A percentile compares a stretch with the other conserved stretches of the same genome.
These are phyloP conservation scores for Umimayanthus chanpuru DNA, from an alignment of 92 coral and sea anemone species.

Conservation along the genomic window DNA sequence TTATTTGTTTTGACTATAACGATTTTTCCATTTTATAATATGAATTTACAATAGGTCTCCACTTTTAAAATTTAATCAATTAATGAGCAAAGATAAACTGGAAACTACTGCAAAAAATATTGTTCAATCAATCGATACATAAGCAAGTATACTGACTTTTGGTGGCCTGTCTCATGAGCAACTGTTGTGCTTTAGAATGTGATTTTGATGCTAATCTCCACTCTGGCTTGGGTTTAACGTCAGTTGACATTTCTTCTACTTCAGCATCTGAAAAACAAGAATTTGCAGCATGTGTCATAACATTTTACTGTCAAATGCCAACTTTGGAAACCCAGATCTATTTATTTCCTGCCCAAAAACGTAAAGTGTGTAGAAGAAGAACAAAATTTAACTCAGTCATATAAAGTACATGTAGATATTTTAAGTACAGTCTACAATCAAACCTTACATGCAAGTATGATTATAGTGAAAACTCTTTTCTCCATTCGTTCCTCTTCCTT, in stretches of 20 bases:
- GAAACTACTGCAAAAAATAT: background rate
- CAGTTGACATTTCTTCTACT: slow-evolving; percentile 40
- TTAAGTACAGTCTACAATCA: no score
- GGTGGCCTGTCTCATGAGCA: slow-evolving; percentile 80
- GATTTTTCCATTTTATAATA: background rate
- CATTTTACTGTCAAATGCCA: background rate
- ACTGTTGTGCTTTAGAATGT: slow-evolving; percentile 75
- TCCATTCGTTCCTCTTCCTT: no score
- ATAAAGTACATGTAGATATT: no score
- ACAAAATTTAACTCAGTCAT: background rate
- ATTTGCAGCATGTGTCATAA: background rate
- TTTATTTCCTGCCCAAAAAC: background rate
- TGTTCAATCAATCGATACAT: background rate
- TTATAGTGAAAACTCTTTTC: no score
- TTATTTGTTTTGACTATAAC: no score
- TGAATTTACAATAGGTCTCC: background rate
- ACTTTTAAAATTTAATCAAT: no score
- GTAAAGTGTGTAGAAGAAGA: background rate
- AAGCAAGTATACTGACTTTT: slow-evolving; percentile 68
- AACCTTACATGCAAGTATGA: no score
- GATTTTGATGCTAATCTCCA: slow-evolving; percentile 76
- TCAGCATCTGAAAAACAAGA: background rate
- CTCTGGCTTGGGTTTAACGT: slow-evolving; percentile 42
- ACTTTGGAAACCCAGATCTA: background rate
- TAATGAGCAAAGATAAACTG: background rate